phyloP scores from a whole-genome alignment of 1,140 invertebrate genomes.

The Drosophila navojoa region DNA sequence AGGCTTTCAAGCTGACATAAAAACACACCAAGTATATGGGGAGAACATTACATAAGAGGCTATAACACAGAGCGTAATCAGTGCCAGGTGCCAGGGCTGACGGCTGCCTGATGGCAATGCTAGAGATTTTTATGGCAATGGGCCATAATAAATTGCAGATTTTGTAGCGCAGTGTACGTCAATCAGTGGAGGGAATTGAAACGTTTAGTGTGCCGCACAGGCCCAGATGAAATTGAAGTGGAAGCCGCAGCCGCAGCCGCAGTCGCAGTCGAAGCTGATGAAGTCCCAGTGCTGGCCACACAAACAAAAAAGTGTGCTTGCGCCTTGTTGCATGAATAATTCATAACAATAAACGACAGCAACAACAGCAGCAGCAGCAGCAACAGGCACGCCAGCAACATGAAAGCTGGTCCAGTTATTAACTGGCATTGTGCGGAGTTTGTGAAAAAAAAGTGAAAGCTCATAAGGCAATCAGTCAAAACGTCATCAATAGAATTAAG shows the following conservation, averaged over 20 bases:
- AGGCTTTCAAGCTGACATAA: neutral
- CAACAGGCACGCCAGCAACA: conserved; percentile 35
- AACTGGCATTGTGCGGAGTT: conserved; percentile 54
- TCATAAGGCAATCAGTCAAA: conserved; percentile 83
- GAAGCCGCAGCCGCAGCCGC: conserved; percentile 34
- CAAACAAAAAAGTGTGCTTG: conserved; percentile 44
- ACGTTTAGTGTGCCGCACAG: conserved; percentile 67
- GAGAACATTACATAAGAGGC: neutral
- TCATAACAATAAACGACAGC: conserved; percentile 64
- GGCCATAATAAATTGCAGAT: neutral
- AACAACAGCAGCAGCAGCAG: conserved; percentile 34
- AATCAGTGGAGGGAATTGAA: conserved; percentile 66
- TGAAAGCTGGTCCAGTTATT: conserved; percentile 64
- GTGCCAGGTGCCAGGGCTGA: neutral
- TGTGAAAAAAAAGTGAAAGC: conserved; percentile 77
- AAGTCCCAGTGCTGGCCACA: conserved; percentile 65
- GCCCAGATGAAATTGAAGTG: conserved; percentile 50
- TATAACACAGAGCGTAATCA: neutral
- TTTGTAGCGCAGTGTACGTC: conserved; percentile 48
- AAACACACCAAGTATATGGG: too few relatives aligned
- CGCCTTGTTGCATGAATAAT: conserved; percentile 79
- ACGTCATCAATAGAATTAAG: conserved; percentile 83
- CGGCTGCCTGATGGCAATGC: neutral
- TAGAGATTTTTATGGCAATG: neutral
- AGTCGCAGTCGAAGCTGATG: conserved; percentile 47